Evolutionary conservation across 2,888 invertebrate species (phyloP), one percentile per base, ranked within the genome.

Genomic region (Oscheius sp.): DNA sequence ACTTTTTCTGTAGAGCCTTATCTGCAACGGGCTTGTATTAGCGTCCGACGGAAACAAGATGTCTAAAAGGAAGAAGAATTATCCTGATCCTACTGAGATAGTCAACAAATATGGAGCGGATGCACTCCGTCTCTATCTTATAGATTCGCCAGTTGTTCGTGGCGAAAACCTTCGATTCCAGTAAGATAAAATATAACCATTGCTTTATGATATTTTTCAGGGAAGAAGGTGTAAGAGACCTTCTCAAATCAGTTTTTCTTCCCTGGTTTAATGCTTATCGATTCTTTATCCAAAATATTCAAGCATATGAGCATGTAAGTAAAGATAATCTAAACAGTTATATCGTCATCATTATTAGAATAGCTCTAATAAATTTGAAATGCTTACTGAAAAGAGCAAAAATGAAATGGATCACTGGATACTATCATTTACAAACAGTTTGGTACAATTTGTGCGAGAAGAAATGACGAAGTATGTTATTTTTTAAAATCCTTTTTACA

Each of bases 371-470:
- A 72, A 74, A 1, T 83, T 83, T 61, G 69, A 72, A 21, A 80
- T 78, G 55, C 68, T 74, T 23, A 73, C 74, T 18, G 74, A 68
- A 7, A 80, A 78, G 27, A 86, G 87, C 35, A 85, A 85, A 75
- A 96, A 96, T 88, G 93, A 96, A 58, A 96, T 99, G 94, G 99
- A 99, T 89, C 92, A 92, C 79, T 99, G 99, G 99, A 95, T 99
- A 72, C 90, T 96, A 35, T 98, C 98, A 0, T 97, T 95, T 88
- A 96, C 96, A 0, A 97, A 99, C 90, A 94, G 95, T 0, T 91
- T 99, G 12, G 91, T 98, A 61, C 92, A 92, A 78, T 97, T 94
- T 90, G 93, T 98, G 9, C 92, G 93, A 66, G 92, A 92, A 83
- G 98, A 99, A 91, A 99, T 99, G 99, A 92, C 88, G 79, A 81